Evolutionary conservation across 2,888 invertebrate genomes (phyloP), one percentile per base, ranked within the genome.

Genomic region (Lithophane leautieri): DNA sequence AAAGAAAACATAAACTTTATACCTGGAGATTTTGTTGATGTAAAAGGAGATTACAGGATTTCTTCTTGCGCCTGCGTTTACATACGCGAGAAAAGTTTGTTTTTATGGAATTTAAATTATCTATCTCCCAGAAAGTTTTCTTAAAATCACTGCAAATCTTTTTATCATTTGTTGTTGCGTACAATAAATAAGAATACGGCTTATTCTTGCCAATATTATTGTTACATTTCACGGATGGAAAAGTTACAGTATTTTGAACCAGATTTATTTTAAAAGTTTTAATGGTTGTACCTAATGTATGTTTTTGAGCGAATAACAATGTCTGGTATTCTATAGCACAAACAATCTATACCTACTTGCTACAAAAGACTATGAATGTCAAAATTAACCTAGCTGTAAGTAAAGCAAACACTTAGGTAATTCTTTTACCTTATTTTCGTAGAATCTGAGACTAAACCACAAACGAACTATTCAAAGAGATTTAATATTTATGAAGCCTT

Each of bases 401-500:
- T 40, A 66, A 42, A 11, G 22, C n/a, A 50, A n/a, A 40, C 14
- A 4, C 4, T 34, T 56, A n/a, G n/a, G n/a, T n/a, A 28, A 50
- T 42, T n/a, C 1, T 42, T 72, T 56, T 34, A 47, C 3, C 50
- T 73, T 50, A 52, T 50, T 34, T 69, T 76, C 22, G n/a, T 58
- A 50, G 28, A 78, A 42, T n/a, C 78, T 58, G n/a, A 69, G 34
- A 60, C 19, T 67, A 28, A 58, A 56, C 61, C 40, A 47, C 54
- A 72, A 77, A 50, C n/a, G 14, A 50, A 54, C 54, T 47, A 62
- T 79, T 79, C 61, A 76, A 54, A 56, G 73, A 73, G 54, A 72
- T 79, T 80, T 56, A 80, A 72, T 72, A 62, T 77, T 62, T 80
- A 72, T 73, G 28, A 50, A 73, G 16, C n/a, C 11, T 60, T 52